phyloP scores from a whole-genome alignment of 2,113 vertebrate genomes.

The Leucosticte australis region DNA sequence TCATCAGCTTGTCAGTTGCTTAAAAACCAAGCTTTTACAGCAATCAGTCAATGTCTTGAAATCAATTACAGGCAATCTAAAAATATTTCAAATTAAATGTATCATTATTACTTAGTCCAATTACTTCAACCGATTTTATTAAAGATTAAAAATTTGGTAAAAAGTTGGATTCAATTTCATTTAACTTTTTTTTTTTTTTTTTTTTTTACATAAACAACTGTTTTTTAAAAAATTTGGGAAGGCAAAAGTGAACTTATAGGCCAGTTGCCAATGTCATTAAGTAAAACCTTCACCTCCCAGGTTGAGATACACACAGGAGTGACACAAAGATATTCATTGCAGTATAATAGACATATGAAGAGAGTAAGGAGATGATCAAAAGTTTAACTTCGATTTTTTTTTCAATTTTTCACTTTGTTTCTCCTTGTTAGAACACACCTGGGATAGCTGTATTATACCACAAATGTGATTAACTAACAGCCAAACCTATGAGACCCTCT shows the following conservation, averaged over 20 bases:
- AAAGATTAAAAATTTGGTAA: background rate
- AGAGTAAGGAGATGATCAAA: background rate
- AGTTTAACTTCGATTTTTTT: background rate
- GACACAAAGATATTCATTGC: background rate
- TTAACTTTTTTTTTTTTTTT: background rate
- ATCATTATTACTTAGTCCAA: slow-evolving; percentile 1
- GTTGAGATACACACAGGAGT: background rate
- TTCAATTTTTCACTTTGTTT: background rate
- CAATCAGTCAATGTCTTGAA: slow-evolving; percentile 46
- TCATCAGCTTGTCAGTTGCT: slow-evolving; percentile 54
- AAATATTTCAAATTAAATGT: slow-evolving; percentile 46
- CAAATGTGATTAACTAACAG: background rate
- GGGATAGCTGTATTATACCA: background rate
- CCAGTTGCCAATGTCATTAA: background rate
- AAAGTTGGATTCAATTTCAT: background rate
- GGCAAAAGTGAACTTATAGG: background rate
- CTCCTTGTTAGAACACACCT: background rate
- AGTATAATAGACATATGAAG: background rate
- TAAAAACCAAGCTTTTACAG: slow-evolving; percentile 33
- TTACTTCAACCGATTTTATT: background rate
- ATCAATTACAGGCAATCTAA: slow-evolving; percentile 33
- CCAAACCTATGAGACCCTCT: background rate
- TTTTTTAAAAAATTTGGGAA: background rate
- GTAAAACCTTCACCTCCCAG: background rate
- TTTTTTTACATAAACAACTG: background rate